phyloP scores from a whole-genome alignment of 2,797 vertebrate genomes.

The Anguilla megastoma region DNA sequence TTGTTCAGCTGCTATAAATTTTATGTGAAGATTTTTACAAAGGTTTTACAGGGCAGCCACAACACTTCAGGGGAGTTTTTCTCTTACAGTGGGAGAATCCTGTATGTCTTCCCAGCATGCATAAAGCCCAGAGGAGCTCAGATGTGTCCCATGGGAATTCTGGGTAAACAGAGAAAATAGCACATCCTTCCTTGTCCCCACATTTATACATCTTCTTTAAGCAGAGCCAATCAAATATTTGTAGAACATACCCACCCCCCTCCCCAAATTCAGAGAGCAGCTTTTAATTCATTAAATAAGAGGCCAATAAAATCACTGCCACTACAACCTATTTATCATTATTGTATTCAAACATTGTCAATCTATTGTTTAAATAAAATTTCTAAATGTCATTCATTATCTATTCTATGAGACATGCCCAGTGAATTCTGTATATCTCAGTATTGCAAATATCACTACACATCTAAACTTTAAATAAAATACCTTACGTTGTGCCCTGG shows the following conservation, averaged over 20 bases:
- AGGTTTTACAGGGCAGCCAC: not conserved
- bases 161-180: constrained; percentile 7
- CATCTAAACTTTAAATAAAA: not conserved
- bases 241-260: not conserved
- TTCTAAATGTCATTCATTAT: not conserved
- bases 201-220: not conserved
- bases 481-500: not conserved
- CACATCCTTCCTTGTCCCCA: not conserved
- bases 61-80: not conserved
- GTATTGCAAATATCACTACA: not conserved
- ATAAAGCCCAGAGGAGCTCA: not conserved
- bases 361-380: not conserved
- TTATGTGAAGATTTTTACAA: not conserved
- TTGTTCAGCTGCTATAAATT: not conserved
- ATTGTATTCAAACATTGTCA: not conserved
- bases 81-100: not conserved
- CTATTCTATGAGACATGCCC: not conserved
- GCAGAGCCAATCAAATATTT: constrained; percentile 3
- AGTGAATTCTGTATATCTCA: not conserved
- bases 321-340: not conserved
- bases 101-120: not conserved
- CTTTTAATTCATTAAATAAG: not conserved
- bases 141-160: not conserved
- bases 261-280: not conserved
- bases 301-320: not conserved